phyloP scores from a whole-genome alignment of 2,888 invertebrate species.

The Phaedon cochleariae region DNA sequence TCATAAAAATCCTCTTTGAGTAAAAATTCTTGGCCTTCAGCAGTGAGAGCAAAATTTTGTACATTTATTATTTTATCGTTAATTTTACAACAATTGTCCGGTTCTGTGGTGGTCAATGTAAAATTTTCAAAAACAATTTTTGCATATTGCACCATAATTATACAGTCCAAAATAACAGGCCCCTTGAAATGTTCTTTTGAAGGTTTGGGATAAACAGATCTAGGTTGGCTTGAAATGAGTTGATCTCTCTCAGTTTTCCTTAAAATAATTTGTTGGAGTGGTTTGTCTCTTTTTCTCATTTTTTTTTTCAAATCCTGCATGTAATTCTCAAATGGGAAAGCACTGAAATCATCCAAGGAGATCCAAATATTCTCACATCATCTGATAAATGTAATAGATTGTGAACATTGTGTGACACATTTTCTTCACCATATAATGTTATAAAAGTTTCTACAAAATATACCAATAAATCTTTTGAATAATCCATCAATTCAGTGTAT shows the following conservation, averaged over 20 bases:
- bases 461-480: constrained; percentile 9
- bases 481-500: neutral
- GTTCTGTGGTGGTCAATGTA: neutral
- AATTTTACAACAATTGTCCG: constrained; percentile 22
- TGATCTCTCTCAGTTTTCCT: constrained; percentile 9
- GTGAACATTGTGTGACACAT: constrained; percentile 24
- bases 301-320: constrained; percentile 18
- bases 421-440: constrained; percentile 18
- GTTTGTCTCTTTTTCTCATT: constrained; percentile 16
- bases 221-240: neutral
- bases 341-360: constrained; percentile 20
- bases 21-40: constrained; percentile 5
- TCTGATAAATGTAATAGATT: constrained; percentile 22
- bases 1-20: constrained; percentile 15
- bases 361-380: constrained; percentile 15
- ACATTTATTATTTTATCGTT: constrained; percentile 8
- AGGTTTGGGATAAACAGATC: neutral
- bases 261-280: constrained; percentile 24
- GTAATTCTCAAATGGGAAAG: constrained; percentile 27
- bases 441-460: constrained; percentile 26
- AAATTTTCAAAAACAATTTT: constrained; percentile 23
- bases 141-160: constrained; percentile 6
- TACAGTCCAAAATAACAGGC: neutral
- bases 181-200: constrained; percentile 18
- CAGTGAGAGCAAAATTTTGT: constrained; percentile 16